phyloP scores from a whole-genome alignment of 2,113 vertebrate species.

The Paramormyrops kingsleyae region DNA sequence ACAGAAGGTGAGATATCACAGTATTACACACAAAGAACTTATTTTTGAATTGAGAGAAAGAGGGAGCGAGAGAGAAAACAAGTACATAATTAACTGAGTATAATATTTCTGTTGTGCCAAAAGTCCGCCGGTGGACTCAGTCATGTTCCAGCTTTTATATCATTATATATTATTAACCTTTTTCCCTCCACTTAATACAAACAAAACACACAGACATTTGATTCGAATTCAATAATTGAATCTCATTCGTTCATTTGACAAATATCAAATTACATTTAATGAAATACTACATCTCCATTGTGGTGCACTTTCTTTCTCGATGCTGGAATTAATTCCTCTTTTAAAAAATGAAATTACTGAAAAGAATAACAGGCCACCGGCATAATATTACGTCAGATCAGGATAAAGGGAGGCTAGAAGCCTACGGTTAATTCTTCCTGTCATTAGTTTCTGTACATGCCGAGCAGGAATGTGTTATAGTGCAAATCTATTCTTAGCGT shows the following conservation, averaged over 20 bases:
- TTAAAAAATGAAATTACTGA: slow-evolving; percentile 4
- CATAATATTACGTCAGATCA: neutral
- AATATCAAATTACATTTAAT: slow-evolving; percentile 10
- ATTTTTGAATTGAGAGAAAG: neutral
- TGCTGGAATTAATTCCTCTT: slow-evolving; percentile 1
- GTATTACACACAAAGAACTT: neutral
- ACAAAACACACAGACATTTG: neutral
- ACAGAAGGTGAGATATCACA: neutral
- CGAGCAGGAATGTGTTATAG: neutral
- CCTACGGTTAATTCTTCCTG: neutral
- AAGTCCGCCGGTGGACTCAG: neutral
- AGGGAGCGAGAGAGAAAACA: neutral
- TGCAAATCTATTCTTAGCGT: neutral
- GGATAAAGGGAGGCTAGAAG: neutral
- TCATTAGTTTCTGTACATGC: neutral
- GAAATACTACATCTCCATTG: neutral
- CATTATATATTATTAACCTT: neutral
- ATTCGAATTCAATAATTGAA: neutral
- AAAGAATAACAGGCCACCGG: neutral
- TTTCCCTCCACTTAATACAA: neutral
- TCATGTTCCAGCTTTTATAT: neutral
- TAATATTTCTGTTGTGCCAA: neutral
- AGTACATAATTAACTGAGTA: neutral
- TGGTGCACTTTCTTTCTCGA: neutral
- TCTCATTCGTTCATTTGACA: neutral